Conservation (phyloP, 2,888 invertebrate species). For the Muschampia plurimacula region DNA sequence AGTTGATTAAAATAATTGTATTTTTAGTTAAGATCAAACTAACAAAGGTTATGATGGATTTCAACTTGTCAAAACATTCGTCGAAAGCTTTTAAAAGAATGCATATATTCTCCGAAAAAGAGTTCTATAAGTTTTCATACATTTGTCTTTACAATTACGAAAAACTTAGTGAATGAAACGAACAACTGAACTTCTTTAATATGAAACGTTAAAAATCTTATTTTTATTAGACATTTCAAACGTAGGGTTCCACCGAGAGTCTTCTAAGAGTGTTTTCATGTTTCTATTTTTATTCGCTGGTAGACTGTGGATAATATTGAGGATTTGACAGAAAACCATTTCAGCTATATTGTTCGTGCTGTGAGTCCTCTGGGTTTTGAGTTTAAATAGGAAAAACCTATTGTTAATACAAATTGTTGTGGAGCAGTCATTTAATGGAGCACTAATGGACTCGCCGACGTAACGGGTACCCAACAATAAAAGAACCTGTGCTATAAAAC, state of each 20-base stretch:
- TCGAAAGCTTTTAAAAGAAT: too few relatives aligned
- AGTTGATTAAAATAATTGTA: too few relatives aligned
- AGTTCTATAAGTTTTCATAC: too few relatives aligned
- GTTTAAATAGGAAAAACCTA: constrained; percentile 23
- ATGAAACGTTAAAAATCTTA: not conserved
- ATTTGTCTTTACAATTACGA: too few relatives aligned
- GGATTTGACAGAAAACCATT: constrained; percentile 1
- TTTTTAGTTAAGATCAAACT: too few relatives aligned
- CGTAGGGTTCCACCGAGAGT: not conserved
- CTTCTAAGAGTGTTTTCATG: constrained; percentile 16
- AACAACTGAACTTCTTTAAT: not conserved
- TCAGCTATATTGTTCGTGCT: constrained; percentile 7
- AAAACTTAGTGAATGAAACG: not conserved
- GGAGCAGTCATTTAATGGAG: constrained; percentile 19
- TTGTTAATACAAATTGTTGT: constrained; percentile 29
- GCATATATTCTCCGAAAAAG: too few relatives aligned
- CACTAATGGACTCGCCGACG: constrained; percentile 23
- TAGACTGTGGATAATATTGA: constrained; percentile 6
- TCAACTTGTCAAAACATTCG: too few relatives aligned
- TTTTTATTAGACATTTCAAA: not conserved
- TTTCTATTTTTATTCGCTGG: not conserved
- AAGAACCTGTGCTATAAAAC: constrained; percentile 1
- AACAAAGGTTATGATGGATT: too few relatives aligned
- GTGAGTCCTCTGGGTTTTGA: constrained; percentile 11
- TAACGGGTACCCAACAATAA: constrained; percentile 21